Evolutionary conservation across 2,888 invertebrate genomes (phyloP), one percentile per base, ranked within the genome.

Genomic region (Calliopum simillimum): DNA sequence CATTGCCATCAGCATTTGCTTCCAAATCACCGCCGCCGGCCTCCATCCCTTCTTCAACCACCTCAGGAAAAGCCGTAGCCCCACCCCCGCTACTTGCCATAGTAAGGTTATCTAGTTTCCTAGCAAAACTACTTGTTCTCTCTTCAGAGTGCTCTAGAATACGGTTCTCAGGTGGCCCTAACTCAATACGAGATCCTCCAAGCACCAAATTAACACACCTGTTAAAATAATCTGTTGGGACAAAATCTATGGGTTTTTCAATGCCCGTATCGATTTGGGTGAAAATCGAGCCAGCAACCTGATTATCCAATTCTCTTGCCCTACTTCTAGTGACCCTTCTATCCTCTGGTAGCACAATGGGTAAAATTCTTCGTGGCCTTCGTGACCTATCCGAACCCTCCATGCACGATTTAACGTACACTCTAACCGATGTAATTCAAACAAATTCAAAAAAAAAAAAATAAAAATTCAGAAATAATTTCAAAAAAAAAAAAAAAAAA

Each of bases 181-280:
- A 25, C 6, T 13, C 3, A n/a, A n/a, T n/a, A n/a, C n/a, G n/a
- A n/a, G n/a, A n/a, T n/a, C 46, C 3, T 3, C 53, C 44, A 46
- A 62, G 53, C 21, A 69, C 55, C 3, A 69, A 14, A 23, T 69
- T 55, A n/a, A 62, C n/a, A 25, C 62, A 69, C 43, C 62, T 51
- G 12, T 62, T 51, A 1, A 69, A 55, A 25, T 62, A 69, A 16
- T 69, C 46, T 1, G 44, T 49, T 0, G 44, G 33, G 8, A 59
- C 16, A 47, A 68, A 61, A 43, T 47, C 61, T n/a, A 61, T 41
- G 44, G 49, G 12, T 14, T 19, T n/a, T 19, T 16, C 49, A 1
- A 49, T 14, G 6, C 49, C 49, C 14, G 49, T 49, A 14, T 49
- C 49, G 8, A 49, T 49, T 19, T 49, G 51, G 14, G 25, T 61